Conservation (phyloP, 2,888 invertebrate species). For the Parelbella ahira region DNA sequence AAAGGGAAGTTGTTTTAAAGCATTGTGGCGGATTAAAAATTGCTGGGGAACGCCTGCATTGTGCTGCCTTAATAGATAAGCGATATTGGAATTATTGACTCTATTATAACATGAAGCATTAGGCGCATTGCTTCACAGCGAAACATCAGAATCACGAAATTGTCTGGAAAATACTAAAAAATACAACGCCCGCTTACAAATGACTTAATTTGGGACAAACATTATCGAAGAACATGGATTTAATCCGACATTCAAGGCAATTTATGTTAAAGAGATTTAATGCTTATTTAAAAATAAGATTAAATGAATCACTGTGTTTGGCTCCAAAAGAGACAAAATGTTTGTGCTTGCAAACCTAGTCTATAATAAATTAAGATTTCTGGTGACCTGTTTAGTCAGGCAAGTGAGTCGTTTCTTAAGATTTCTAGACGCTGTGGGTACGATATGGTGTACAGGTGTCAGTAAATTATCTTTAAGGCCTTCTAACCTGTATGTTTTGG, state of each 20-base stretch:
- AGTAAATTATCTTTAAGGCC: too few species aligned
- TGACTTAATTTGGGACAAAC: conserved; percentile 7
- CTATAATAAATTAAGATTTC: too few species aligned
- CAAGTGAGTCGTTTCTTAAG: too few species aligned
- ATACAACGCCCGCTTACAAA: conserved; percentile 9
- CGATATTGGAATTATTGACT: conserved; percentile 1
- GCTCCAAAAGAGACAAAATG: conserved; percentile 7
- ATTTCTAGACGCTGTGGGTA: too few species aligned
- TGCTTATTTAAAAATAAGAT: too few species aligned
- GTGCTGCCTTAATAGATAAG: conserved; percentile 11
- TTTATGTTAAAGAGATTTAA: too few species aligned
- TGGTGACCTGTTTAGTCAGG: too few species aligned
- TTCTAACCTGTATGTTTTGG: too few species aligned
- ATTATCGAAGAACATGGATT: conserved; percentile 1
- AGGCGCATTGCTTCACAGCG: too few species aligned
- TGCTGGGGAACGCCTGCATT: conserved; percentile 4
- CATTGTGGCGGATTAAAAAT: conserved; percentile 21
- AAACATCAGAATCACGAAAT: too few species aligned
- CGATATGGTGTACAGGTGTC: too few species aligned
- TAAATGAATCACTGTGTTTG: too few species aligned
- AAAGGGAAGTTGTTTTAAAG: conserved; percentile 16
- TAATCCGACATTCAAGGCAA: not conserved
- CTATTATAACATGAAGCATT: conserved; percentile 4
- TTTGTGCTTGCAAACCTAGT: not conserved
- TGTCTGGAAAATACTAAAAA: not conserved